Evolutionary conservation across 1,140 invertebrate genomes (phyloP).

Genomic region (Apis florea): DNA sequence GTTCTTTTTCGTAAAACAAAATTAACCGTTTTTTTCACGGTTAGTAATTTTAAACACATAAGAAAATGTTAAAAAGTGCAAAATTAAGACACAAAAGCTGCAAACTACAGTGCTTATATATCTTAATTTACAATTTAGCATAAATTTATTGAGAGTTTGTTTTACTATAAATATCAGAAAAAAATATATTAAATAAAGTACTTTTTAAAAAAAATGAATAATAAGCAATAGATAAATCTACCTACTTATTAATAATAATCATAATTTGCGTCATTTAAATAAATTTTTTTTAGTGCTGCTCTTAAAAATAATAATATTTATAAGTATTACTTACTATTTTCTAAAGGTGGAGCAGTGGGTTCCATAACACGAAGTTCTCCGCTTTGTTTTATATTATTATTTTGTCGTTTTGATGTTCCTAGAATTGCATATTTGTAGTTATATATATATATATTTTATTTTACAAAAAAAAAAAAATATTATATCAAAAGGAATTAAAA

Average conservation of each 20-base stretch:
- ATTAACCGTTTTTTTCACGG: conserved; percentile 39
- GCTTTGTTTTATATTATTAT: conserved; percentile 37
- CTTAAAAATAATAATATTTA: not conserved
- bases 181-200: not conserved
- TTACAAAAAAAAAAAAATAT: no score
- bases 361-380: conserved; percentile 54
- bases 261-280: not conserved
- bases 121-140: not conserved
- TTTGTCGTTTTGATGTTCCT: conserved; percentile 44
- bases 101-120: conserved; percentile 23
- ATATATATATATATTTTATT: not conserved
- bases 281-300: not conserved
- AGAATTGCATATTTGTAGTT: conserved; percentile 18
- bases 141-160: not conserved
- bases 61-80: conserved; percentile 20
- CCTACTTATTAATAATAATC: not conserved
- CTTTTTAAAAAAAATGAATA: not conserved
- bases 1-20: conserved; percentile 33
- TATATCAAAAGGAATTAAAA: not conserved
- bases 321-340: conserved; percentile 63
- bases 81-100: conserved; percentile 7
- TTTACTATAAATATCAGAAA: not conserved
- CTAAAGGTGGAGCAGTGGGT: conserved; percentile 67
- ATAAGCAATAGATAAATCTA: conserved; percentile 15
- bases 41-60: conserved; percentile 36